A percentile compares a stretch with the other conserved stretches of the same genome.
Conservation (phyloP, 2,113 vertebrate species). For the Alexandromys fortis region DNA sequence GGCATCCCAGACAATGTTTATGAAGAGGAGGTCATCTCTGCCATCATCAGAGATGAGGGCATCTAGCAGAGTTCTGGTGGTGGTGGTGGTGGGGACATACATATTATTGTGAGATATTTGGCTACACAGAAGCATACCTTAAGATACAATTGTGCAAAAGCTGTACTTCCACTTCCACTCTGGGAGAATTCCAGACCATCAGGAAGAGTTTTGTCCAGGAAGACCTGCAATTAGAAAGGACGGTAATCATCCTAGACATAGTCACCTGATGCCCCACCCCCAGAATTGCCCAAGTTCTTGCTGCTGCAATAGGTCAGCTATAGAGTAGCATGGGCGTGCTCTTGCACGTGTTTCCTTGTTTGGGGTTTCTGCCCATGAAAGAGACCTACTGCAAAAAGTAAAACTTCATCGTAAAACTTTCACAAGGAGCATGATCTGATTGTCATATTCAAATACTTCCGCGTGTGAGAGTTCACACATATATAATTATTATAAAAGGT, state of each 20-base stretch:
- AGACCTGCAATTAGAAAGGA: conserved; percentile 60
- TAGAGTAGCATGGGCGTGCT: not conserved
- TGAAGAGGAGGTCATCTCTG: not conserved
- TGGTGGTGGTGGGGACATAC: not conserved
- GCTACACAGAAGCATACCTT: conserved; percentile 7
- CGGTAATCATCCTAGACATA: conserved; percentile 60
- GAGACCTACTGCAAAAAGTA: not conserved
- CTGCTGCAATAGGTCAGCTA: conserved; percentile 32
- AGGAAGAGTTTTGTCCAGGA: conserved; percentile 49
- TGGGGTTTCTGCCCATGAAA: not conserved
- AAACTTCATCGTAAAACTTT: conserved; percentile 32
- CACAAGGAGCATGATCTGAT: not conserved
- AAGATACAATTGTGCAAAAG: conserved; percentile 45
- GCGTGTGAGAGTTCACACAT: not conserved
- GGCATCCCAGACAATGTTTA: not conserved
- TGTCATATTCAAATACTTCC: not conserved
- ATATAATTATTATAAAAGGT: not conserved
- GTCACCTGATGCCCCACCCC: conserved; percentile 45
- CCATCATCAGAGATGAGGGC: not conserved
- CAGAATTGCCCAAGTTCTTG: conserved; percentile 58
- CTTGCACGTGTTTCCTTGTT: not conserved
- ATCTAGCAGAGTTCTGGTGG: not conserved
- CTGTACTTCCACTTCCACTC: conserved; percentile 29
- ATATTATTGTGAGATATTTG: conserved; percentile 12
- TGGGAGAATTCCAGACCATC: conserved; percentile 46